Percentiles rank a stretch among this genome's conserved stretches.
phyloP scores from a whole-genome alignment of 2,888 invertebrate genomes.

The Chrysopilus asiliformis region DNA sequence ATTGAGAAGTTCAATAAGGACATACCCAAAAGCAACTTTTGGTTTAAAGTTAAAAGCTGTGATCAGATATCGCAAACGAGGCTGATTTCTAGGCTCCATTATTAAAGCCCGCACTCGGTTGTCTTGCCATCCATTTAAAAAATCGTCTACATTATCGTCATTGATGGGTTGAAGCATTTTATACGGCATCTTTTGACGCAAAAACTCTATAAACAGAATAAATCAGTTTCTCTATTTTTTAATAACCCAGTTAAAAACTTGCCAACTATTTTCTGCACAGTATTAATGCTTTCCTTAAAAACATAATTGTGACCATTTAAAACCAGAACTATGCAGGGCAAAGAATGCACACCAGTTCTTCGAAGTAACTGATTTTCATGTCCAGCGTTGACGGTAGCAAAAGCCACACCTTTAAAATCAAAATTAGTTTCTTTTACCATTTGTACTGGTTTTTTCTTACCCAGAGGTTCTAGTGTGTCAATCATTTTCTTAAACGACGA shows the following conservation, averaged over 20 bases:
- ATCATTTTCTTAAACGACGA: conserved; percentile 73
- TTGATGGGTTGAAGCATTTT: conserved; percentile 57
- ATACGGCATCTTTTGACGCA: conserved; percentile 75
- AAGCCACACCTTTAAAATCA: conserved; percentile 40
- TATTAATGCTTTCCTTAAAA: conserved; percentile 69
- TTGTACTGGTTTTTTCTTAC: too few species aligned
- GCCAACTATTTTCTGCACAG: conserved; percentile 70
- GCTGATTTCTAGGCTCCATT: conserved; percentile 62
- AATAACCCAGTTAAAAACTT: conserved; percentile 21
- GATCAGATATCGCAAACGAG: conserved; percentile 74
- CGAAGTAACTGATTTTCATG: conserved; percentile 65
- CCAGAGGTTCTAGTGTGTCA: conserved; percentile 73
- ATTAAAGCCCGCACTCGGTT: conserved; percentile 83
- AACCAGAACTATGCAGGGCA: conserved; percentile 70
- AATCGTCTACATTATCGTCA: conserved; percentile 58
- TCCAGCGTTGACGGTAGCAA: conserved; percentile 74
- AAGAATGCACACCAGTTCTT: conserved; percentile 62
- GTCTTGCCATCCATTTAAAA: conserved; percentile 81
- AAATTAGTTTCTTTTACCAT: neutral
- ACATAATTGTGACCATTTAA: conserved; percentile 73
- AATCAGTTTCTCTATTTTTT: neutral
- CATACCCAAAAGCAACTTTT: conserved; percentile 73
- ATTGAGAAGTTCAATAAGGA: neutral
- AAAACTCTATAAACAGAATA: conserved; percentile 48
- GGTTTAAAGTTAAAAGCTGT: conserved; percentile 78